These are phyloP conservation scores for Cirrhinus molitorella DNA, from an alignment of 2,797 vertebrate genomes.

Conservation along the genomic window DNA sequence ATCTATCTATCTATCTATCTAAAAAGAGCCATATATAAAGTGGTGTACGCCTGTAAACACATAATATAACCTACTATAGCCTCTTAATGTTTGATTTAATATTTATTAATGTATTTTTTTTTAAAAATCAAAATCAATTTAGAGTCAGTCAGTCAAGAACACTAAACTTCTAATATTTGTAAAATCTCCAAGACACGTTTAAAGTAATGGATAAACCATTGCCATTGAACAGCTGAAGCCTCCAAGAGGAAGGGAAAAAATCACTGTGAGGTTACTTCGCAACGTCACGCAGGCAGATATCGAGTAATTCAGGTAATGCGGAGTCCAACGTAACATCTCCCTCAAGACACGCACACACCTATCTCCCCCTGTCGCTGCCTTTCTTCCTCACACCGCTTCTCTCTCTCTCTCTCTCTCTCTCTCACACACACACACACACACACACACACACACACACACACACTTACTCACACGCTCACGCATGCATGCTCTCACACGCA, in stretches of 20 bases:
- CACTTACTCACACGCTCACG: constrained; percentile 52
- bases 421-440: constrained; percentile 49
- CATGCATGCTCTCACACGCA: constrained; percentile 45
- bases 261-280: constrained; percentile 54
- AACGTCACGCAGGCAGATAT: constrained; percentile 63
- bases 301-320: constrained; percentile 73
- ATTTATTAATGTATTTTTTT: background rate
- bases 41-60: too few relatives aligned
- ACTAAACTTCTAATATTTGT: constrained; percentile 3
- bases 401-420: too few relatives aligned
- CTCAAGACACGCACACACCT: constrained; percentile 66
- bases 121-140: too few relatives aligned
- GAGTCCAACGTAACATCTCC: constrained; percentile 65
- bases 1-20: background rate
- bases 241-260: constrained; percentile 10
- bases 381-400: constrained; percentile 49
- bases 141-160: background rate
- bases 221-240: constrained; percentile 40
- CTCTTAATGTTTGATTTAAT: background rate
- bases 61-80: background rate
- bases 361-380: constrained; percentile 68
- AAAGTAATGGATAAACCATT: constrained; percentile 30
- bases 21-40: too few relatives aligned
- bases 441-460: constrained; percentile 48
- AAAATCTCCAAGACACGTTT: background rate